Percentiles rank a stretch among this genome's conserved stretches.
These are phyloP conservation scores for Cosmorhoe ocellata DNA, from an alignment of 2,888 invertebrate genomes.

Conservation along the genomic window DNA sequence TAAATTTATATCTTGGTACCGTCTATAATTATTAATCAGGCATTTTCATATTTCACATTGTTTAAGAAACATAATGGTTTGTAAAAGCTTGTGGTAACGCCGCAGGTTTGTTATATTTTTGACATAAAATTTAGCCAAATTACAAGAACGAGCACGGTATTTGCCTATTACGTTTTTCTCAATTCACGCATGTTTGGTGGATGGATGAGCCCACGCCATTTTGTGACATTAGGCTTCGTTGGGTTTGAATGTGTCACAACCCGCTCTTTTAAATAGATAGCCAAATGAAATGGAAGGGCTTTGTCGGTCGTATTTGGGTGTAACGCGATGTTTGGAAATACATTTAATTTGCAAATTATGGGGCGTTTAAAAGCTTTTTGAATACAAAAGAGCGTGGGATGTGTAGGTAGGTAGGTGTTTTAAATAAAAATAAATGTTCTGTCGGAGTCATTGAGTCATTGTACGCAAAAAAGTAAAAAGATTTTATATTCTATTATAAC, in stretches of 20 bases:
- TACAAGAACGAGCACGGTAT: slow-evolving; percentile 54
- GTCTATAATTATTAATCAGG: too few species aligned
- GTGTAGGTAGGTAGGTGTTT: neutral
- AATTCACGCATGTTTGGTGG: slow-evolving; percentile 62
- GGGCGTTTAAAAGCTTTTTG: slow-evolving; percentile 15
- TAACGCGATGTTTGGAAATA: slow-evolving; percentile 51
- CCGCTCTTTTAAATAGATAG: slow-evolving; percentile 77
- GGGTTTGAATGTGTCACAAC: slow-evolving; percentile 73
- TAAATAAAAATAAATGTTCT: neutral
- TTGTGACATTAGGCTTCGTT: slow-evolving; percentile 79
- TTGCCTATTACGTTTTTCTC: slow-evolving; percentile 62
- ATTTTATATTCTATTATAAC: too few species aligned
- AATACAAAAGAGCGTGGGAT: neutral
- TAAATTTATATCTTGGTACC: too few species aligned
- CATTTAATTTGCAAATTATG: slow-evolving; percentile 36
- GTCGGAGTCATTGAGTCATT: neutral
- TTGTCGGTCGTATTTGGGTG: slow-evolving; percentile 62
- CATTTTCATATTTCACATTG: too few species aligned
- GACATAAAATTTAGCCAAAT: slow-evolving; percentile 40
- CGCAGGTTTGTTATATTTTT: too few species aligned
- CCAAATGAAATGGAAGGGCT: slow-evolving; percentile 79
- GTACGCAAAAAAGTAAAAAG: too few species aligned
- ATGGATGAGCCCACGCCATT: slow-evolving; percentile 68
- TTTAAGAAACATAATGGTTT: too few species aligned
- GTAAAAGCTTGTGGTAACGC: too few species aligned